Evolutionary conservation across 2,113 vertebrate genomes (phyloP), one percentile per base, ranked within the genome.

Genomic region (Neopipo cinnamomea): DNA sequence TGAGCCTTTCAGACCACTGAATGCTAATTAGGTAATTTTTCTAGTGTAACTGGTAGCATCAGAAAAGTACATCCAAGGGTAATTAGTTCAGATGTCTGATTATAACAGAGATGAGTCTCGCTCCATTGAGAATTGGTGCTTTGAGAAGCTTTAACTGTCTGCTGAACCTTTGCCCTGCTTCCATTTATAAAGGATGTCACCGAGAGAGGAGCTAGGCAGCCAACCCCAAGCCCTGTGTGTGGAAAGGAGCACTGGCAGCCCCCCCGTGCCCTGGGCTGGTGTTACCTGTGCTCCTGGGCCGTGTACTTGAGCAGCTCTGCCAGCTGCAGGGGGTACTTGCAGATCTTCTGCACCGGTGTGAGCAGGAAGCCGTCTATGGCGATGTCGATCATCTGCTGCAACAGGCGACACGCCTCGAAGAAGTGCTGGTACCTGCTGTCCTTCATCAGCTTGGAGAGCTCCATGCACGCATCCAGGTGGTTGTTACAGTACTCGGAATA

Each of bases 401-500:
- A 97, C 55, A 99, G 98, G 73, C 99, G 99, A 87, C 99, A 99
- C 3, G 99, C 99, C 98, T 99, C 99, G 52, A 99, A 99, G 98
- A 99, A 99, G 96, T 99, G 99, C 98, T 99, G 99, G 97, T 99
- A 99, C 95, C 99, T 98, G 96, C 99, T 99, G 37, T 99, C 99
- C 65, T 99, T 99, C 99, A 99, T 99, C 96, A 99, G 98, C 95
- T 99, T 99, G 95, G 99, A 99, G 85, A 99, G 98, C 97, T 99
- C 99, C 99, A 99, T 99, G 94, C 99, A 99, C 4, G 99, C 99
- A 6, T 99, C 99, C 98, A 99, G 97, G 72, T 99, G 99, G 90
- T 99, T 99, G 97, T 99, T 99, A 97, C 99, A 99, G 98, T 99
- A 99, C 96, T 99, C 99, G 0, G 99, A 99, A 31, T 99, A 99